Base-by-base conservation (phyloP, 1,140 invertebrate genomes). In the Bemisia tabaci region DNA sequence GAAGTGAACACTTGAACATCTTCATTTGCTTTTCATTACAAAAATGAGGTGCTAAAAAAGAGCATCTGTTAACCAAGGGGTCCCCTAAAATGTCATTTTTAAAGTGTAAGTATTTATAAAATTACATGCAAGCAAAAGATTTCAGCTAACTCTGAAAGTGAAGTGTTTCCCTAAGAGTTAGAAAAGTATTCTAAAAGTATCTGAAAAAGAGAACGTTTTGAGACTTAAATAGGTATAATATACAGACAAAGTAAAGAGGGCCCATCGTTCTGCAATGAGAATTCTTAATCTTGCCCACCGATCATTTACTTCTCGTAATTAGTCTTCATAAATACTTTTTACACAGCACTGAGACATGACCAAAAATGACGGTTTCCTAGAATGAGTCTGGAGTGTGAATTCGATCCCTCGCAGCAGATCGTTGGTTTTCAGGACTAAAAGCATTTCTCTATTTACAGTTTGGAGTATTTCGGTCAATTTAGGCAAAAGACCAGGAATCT, bases 381-480 rank as follows among this genome's bases (percentile, higher is more conserved):
- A 81, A 61, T 88, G 84, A 5, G 88, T 88, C 27, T 84, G 82
- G 11, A 97, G 78, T 12, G 89, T 86, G 68, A 87, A 82, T 75
- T 98, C 95, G 70, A 99, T 97, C 60, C 92, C 90, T 62, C 95
- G 83, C 63, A 99, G 86, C 23, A 98, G 78, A 78, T 98, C 96
- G 75, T 98, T 99, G 0, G 96, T 98, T 80, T 98, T 98, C n/a
- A 99, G 82, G 69, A 99, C 88, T 0, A 99, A 81, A 33, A 99
- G 76, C 83, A 98, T 94, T 76, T 92, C 86, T 25, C 89, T 76
- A 68, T 92, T 88, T 1, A 94, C 87, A 59, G 77, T 80, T 66
- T 87, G 83, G 22, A 95, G 74, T 64, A 93, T 84, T 67, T 84
- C 77, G 2, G 85, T 85, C 62, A 90, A 89, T 74, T 88, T 79